phyloP scores from a whole-genome alignment of 2,113 vertebrate genomes.

The Rhagologus leucostigma region DNA sequence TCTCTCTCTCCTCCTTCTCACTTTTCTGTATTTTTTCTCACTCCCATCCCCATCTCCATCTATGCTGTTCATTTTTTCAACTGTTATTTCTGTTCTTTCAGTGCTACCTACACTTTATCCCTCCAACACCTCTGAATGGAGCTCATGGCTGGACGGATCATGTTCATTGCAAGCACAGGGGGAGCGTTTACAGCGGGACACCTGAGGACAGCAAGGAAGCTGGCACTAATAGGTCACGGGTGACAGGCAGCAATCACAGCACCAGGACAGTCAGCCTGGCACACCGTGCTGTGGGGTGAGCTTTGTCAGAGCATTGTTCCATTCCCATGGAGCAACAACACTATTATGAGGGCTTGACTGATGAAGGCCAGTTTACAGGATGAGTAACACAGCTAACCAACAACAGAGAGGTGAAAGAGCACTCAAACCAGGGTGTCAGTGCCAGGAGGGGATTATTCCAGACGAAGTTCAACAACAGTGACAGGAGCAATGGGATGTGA shows the following conservation, averaged over 20 bases:
- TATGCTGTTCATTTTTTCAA: not conserved
- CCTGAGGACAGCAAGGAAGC: not conserved
- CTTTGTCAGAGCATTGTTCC: not conserved
- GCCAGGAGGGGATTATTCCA: not conserved
- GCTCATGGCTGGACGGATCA: not conserved
- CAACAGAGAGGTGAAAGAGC: not conserved
- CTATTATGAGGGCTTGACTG: not conserved
- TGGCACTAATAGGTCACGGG: not conserved
- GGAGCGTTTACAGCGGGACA: not conserved
- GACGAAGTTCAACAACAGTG: not conserved
- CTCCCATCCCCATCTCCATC: not conserved
- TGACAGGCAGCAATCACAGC: not conserved
- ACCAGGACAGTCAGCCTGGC: not conserved
- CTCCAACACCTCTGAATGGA: not conserved
- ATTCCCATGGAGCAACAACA: not conserved
- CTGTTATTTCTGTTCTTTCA: not conserved
- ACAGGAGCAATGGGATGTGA: not conserved
- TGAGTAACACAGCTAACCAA: not conserved
- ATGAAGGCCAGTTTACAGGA: not conserved
- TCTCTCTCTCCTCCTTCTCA: not conserved
- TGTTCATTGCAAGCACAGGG: rapidly evolving
- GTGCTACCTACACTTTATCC: not conserved
- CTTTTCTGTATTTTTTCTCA: not conserved
- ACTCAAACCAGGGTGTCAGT: not conserved
- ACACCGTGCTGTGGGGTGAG: not conserved